Evolutionary conservation across 2,113 vertebrate species (phyloP).

Genomic region (Charina bottae): DNA sequence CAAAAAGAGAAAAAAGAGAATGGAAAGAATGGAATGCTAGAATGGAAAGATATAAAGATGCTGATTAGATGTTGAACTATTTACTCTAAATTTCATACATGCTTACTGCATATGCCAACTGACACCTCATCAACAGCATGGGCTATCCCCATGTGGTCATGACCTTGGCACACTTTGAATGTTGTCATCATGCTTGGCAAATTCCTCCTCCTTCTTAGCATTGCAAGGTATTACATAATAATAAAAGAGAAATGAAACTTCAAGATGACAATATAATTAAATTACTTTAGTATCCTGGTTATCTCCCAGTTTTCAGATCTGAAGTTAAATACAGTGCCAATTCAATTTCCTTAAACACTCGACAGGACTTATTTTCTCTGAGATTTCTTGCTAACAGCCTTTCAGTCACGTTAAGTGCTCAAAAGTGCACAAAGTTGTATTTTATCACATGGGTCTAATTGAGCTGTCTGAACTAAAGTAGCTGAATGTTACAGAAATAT

Average conservation of each 20-base stretch:
- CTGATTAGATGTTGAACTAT: not conserved
- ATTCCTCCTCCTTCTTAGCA: not conserved
- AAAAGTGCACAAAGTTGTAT: conserved; percentile 70
- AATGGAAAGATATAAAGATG: not conserved
- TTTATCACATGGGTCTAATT: conserved; percentile 71
- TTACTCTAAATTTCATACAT: not conserved
- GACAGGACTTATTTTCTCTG: conserved; percentile 67
- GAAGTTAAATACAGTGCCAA: conserved; percentile 62
- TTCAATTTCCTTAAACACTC: conserved; percentile 73
- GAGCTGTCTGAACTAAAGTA: conserved; percentile 74
- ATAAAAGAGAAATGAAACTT: conserved; percentile 44
- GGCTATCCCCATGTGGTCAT: not conserved
- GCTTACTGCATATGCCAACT: not conserved
- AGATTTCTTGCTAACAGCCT: conserved; percentile 71
- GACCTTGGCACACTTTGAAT: conserved; percentile 17
- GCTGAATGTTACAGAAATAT: conserved; percentile 71
- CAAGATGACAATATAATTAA: conserved; percentile 65
- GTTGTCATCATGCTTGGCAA: conserved; percentile 27
- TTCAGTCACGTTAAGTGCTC: conserved; percentile 71
- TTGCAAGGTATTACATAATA: conserved; percentile 60
- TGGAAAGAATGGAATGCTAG: no score
- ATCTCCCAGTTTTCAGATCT: conserved; percentile 46
- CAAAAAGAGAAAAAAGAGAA: no score
- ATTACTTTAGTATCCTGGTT: conserved; percentile 61
- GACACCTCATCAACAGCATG: not conserved